These are phyloP conservation scores for Psix sp. DNA, from an alignment of 1,140 invertebrate genomes.

Conservation along the genomic window DNA sequence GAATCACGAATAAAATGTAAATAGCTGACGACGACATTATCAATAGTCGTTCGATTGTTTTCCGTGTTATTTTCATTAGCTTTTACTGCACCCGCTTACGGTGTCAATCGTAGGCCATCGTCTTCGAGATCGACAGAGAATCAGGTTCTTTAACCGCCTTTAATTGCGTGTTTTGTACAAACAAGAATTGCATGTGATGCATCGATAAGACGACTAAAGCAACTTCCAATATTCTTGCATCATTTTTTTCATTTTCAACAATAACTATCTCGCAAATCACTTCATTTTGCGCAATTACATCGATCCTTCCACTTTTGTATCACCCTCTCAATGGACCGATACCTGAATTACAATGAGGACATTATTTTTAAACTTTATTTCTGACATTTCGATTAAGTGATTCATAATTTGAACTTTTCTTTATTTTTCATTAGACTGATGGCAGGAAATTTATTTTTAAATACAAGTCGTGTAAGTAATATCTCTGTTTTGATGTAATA, in stretches of 20 bases:
- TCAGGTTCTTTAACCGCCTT: conserved; percentile 24
- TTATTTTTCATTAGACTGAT: no score
- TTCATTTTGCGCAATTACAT: conserved; percentile 3
- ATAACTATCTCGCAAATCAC: conserved; percentile 2
- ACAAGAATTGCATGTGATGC: conserved; percentile 10
- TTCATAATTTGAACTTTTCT: no score
- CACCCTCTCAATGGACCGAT: no score
- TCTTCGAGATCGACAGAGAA: conserved; percentile 10
- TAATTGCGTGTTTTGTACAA: conserved; percentile 21
- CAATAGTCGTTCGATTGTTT: conserved; percentile 11
- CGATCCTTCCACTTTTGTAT: no score
- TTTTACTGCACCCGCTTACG: background rate
- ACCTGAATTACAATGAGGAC: no score
- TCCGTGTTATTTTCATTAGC: conserved; percentile 8
- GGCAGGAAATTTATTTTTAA: no score
- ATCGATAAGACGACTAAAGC: conserved; percentile 22
- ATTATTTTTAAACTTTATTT: no score
- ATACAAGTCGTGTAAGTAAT: no score
- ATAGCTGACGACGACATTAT: background rate
- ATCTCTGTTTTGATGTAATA: no score
- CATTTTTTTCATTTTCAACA: conserved; percentile 22
- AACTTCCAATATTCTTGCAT: conserved; percentile 24
- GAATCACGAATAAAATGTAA: no score
- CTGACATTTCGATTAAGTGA: no score
- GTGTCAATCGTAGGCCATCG: conserved; percentile 18